Evolutionary conservation across 1,140 invertebrate species (phyloP).

Genomic region (Drosophila albomicans): DNA sequence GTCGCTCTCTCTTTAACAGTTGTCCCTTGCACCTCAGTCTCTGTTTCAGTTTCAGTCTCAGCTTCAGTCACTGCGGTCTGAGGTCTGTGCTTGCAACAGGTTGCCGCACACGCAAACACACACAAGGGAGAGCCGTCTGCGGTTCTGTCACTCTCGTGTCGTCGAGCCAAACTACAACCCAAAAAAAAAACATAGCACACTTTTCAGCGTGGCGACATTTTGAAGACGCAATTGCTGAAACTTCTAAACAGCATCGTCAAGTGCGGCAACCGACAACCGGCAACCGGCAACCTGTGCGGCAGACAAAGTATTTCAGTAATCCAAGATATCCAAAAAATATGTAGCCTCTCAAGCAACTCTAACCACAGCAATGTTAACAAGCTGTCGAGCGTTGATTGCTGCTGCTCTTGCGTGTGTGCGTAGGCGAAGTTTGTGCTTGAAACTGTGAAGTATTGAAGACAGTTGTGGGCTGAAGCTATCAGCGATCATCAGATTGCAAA

Average conservation of each 20-base stretch:
- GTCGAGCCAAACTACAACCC: not conserved
- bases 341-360: not conserved
- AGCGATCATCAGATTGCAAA: no score
- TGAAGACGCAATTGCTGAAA: constrained; percentile 1
- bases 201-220: constrained; percentile 7
- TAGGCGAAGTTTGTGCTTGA: not conserved
- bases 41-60: not conserved
- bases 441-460: no score
- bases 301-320: not conserved
- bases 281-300: not conserved
- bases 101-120: constrained; percentile 10
- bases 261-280: not conserved
- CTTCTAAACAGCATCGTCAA: not conserved
- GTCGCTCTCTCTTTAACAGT: constrained; percentile 4
- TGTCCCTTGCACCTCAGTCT: not conserved
- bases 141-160: not conserved
- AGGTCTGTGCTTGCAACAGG: constrained; percentile 32
- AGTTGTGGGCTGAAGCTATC: no score
- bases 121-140: not conserved
- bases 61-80: not conserved
- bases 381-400: not conserved
- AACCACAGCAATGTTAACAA: constrained; percentile 19
- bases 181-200: constrained; percentile 21
- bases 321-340: not conserved
- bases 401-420: not conserved